Base-by-base conservation (phyloP, 2,888 invertebrate genomes). In the Endotricha flammealis region DNA sequence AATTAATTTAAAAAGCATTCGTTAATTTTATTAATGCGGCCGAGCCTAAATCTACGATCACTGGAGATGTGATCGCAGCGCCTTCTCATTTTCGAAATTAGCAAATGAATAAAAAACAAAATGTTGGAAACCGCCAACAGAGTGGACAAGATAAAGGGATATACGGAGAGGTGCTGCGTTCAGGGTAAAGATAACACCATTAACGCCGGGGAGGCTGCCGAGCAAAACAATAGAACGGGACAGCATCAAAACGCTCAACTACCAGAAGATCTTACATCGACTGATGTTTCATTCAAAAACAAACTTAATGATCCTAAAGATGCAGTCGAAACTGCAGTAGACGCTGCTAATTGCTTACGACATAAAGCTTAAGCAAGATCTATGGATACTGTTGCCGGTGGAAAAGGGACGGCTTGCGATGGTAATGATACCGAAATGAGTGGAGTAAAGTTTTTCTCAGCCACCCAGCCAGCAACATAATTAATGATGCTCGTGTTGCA, bases 381-480 rank as follows among this genome's bases (percentile, higher is more conserved):
- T 35, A 38, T 37, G 31, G 36, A 48, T 44, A 48, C 41, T 39
- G 44, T 43, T 45, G 59, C 45, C 59, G 42, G 83, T 67, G 69
- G 48, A 70, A 83, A 64, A 64, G 66, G 65, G 80, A 83, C 62
- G 54, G 69, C 50, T 53, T 45, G 64, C 62, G 86, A 86, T 85
- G 67, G 76, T 60, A 75, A 68, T 64, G 85, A 85, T 86, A 86
- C 74, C 72, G 66, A 70, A 85, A 85, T 86, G 85, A 85, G 85
- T 81, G 79, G 78, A 85, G 83, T 81, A 79, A 44, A 81, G 80
- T 77, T 83, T 85, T 83, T 85, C 85, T 79, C 77, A 86, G 82
- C 86, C 86, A 86, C 86, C 85, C 85, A 86, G 78, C 77, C 83
- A 82, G 86, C 86, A 86, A 86, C 86, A 86, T 86, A 86, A 86